Percentiles rank a stretch among this genome's conserved stretches.
phyloP scores from a whole-genome alignment of 2,113 vertebrate species.

The Falcunculus frontatus region DNA sequence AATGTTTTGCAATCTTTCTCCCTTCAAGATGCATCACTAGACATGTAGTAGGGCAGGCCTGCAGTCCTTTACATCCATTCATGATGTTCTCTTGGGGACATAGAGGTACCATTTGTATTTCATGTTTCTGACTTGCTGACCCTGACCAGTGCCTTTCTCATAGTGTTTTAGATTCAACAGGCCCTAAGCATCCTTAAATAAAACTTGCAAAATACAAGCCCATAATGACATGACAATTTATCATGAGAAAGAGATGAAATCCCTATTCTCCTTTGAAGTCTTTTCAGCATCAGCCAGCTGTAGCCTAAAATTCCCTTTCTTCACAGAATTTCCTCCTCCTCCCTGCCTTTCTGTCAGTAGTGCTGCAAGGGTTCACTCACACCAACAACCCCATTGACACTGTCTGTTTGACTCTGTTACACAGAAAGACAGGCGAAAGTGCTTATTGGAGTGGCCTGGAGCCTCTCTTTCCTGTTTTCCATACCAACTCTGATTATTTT shows the following conservation, averaged over 20 bases:
- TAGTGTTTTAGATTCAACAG: not conserved
- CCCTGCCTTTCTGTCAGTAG: not conserved
- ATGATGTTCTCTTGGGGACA: not conserved
- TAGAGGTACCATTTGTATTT: not conserved
- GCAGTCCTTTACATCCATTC: not conserved
- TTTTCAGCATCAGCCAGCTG: not conserved
- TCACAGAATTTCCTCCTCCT: not conserved
- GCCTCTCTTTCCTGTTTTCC: constrained; percentile 78
- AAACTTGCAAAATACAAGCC: not conserved
- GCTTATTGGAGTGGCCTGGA: constrained; percentile 71
- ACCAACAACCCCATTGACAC: not conserved
- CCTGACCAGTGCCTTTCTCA: not conserved
- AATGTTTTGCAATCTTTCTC: not conserved
- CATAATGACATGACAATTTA: not conserved
- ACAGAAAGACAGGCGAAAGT: constrained; percentile 78
- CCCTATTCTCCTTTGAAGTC: not conserved
- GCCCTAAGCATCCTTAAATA: not conserved
- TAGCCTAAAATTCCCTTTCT: not conserved
- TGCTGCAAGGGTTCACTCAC: not conserved
- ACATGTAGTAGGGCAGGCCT: not conserved
- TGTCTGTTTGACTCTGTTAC: constrained; percentile 17
- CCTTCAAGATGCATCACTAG: not conserved
- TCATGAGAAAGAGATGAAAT: not conserved
- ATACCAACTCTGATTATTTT: constrained; percentile 78
- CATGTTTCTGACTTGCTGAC: not conserved